Percentiles rank a stretch among this genome's conserved stretches.
Conservation (phyloP, 2,888 invertebrate genomes). For the Andrena hattorfiana region DNA sequence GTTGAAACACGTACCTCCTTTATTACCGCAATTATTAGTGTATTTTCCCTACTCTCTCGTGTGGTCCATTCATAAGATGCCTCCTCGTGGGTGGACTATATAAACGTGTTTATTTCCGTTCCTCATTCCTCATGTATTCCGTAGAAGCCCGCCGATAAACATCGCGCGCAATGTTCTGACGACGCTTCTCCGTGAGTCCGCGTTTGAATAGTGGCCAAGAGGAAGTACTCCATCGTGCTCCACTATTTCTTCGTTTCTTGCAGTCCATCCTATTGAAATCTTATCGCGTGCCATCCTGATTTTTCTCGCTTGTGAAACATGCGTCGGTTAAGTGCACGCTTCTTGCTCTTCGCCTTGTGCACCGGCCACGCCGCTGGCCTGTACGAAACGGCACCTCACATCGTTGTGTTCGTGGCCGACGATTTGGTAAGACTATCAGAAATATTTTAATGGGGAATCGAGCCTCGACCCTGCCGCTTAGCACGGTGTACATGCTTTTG, state of each 20-base stretch:
- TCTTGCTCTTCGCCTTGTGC: constrained; percentile 47
- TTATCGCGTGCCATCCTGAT: neutral
- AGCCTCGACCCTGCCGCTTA: neutral
- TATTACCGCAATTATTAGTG: constrained; percentile 75
- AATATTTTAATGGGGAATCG: neutral
- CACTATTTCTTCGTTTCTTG: neutral
- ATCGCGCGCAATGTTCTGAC: constrained; percentile 60
- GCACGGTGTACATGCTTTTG: too few relatives aligned
- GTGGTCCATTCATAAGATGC: constrained; percentile 73
- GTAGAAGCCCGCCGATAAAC: constrained; percentile 69
- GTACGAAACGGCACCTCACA: constrained; percentile 84
- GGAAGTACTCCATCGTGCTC: constrained; percentile 12
- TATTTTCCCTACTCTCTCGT: constrained; percentile 65
- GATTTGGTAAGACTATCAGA: constrained; percentile 85
- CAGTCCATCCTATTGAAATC: neutral
- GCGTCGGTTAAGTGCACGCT: constrained; percentile 41
- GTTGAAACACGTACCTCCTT: constrained; percentile 74
- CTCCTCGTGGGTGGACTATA: constrained; percentile 77
- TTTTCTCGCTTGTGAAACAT: constrained; percentile 24
- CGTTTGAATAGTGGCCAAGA: constrained; percentile 38
- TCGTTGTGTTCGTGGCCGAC: constrained; percentile 87
- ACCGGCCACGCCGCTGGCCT: constrained; percentile 59
- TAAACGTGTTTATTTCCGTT: constrained; percentile 74
- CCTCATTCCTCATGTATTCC: constrained; percentile 58
- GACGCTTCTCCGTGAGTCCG: constrained; percentile 8